Evolutionary conservation across 2,797 vertebrate genomes (phyloP), one percentile per base, ranked within the genome.

Genomic region (Alcedo quadribrachys): DNA sequence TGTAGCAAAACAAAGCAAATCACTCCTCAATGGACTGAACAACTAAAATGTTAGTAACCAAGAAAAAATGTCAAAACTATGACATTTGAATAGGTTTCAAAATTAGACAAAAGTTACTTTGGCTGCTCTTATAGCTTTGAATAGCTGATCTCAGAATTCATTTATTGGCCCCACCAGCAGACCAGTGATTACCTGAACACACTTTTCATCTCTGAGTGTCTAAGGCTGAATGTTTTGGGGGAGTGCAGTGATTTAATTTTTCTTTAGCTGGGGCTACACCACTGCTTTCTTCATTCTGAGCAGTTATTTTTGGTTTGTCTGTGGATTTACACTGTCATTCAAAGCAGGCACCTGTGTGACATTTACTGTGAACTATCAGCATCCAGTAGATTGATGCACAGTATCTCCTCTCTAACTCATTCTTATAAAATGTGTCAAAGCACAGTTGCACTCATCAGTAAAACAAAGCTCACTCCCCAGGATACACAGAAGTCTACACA

Each of bases 401-500:
- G 61, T 65, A 75, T 35, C 35, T 80, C 53, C 65, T 92, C 81
- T 89, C 48, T 62, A 92, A 89, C 21, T 92, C 50, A 76, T 89
- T 92, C 75, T 83, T 73, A 35, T 67, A 67, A 92, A 77, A 65
- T 85, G 60, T 84, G 84, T 68, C 8, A n/a, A 63, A 91, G 35
- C 40, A 15, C 28, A 6, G 66, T 70, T 91, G 17, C 37, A 55
- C 74, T 93, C 68, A 45, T 90, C 3, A 15, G 4, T 85, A 37
- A 42, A 94, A 45, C n/a, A 86, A 90, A 85, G 42, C 54, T 97
- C 24, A 53, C 18, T 96, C 57, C 19, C 40, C 16, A 85, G 75
- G 42, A 54, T 95, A 92, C 27, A 92, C 88, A 92, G 32, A 30
- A 84, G 17, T 42, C 63, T 84, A 63, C 20, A 30, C 40, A 63